Evolutionary conservation across 2,888 invertebrate species (phyloP), one percentile per base, ranked within the genome.

Genomic region (Catocala nupta): DNA sequence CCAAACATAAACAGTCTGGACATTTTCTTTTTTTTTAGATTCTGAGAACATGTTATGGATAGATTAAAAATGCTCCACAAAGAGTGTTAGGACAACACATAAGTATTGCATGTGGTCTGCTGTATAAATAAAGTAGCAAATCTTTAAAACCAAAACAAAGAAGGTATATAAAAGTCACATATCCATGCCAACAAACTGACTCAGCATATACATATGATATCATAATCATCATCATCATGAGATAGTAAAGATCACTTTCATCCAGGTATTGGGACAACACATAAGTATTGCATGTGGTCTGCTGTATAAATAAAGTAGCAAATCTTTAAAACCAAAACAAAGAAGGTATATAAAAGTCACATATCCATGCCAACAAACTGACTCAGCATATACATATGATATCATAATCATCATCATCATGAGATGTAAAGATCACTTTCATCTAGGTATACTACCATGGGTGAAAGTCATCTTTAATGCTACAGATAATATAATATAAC

Each of bases 101-200:
- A 39, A 39, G 36, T 9, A 39, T 39, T 39, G 8, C 36, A 7
- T 12, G 7, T 39, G 45, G 5, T 33, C n/a, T 34, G 25, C n/a
- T 5, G 9, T 36, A 12, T 39, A 51, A 34, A 13, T 51, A 36
- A 36, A 36, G 5, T 5, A 25, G n/a, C 11, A 36, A 11, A 51
- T 44, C 34, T 59, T 61, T 13, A 33, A 51, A 54, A 73, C 65
- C 66, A 65, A 51, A 64, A 73, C 73, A 73, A 69, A 71, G 56
- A 67, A 53, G 39, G 45, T 39, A 68, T 49, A 55, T 42, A 71
- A 36, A 55, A 62, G 49, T 25, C 10, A 52, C 45, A 55, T 65
- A 56, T 49, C 39, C n/a, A 43, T 71, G 71, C 75, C 71, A 71
- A 75, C 54, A 71, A 66, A 43, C 59, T 70, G 66, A 77, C 69